phyloP scores from a whole-genome alignment of 2,888 invertebrate genomes.

The Monoplex corrugatus region DNA sequence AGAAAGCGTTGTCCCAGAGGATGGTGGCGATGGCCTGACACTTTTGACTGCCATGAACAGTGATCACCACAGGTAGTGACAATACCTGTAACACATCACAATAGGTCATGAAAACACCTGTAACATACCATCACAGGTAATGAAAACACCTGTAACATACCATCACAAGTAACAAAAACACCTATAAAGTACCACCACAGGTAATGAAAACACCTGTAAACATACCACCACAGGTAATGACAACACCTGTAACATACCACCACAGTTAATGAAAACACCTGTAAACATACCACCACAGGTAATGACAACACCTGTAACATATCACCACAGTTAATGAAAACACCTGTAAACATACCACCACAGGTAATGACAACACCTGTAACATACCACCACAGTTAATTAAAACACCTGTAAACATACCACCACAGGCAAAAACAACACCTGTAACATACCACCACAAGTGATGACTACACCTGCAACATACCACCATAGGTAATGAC shows the following conservation, averaged over 20 bases:
- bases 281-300: too few relatives aligned
- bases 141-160: not conserved
- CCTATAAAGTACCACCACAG: not conserved
- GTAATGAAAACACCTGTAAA: not conserved
- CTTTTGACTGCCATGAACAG: not conserved
- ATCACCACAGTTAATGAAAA: not conserved
- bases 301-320: too few relatives aligned
- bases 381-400: too few relatives aligned
- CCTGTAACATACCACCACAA: too few relatives aligned
- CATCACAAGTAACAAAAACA: not conserved
- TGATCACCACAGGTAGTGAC: not conserved
- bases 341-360: not conserved
- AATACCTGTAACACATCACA: not conserved
- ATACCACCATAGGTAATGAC: not conserved
- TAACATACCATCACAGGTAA: not conserved
- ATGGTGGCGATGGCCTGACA: conserved; percentile 16
- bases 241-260: too few relatives aligned
- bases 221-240: too few relatives aligned
- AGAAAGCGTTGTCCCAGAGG: conserved; percentile 6
- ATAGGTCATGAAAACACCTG: not conserved
- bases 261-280: too few relatives aligned
- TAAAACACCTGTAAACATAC: too few relatives aligned
- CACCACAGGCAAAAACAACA: too few relatives aligned
- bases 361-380: not conserved
- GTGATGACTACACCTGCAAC: too few relatives aligned